Percentiles rank a stretch among this genome's conserved stretches.
Evolutionary conservation across 2,797 vertebrate genomes (phyloP).

Genomic region (Knipowitschia caucasica): DNA sequence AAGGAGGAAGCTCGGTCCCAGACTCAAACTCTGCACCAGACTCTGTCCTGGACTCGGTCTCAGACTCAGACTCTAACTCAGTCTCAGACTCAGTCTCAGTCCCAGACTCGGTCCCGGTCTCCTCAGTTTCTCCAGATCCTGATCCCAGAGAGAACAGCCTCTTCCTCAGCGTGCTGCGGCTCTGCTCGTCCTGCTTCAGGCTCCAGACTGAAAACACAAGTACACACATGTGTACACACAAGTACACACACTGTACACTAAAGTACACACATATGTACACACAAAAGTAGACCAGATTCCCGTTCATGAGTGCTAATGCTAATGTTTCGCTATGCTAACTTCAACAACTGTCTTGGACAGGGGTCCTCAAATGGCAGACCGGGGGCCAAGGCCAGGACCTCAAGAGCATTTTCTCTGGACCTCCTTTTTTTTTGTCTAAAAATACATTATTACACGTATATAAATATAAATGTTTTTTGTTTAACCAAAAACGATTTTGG

Average conservation of each 20-base stretch:
- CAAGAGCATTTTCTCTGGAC: too few species aligned
- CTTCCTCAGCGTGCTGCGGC: conserved; percentile 71
- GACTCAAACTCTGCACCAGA: conserved; percentile 51
- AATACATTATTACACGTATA: too few species aligned
- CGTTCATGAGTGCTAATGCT: too few species aligned
- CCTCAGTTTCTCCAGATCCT: conserved; percentile 71
- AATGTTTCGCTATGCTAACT: too few species aligned
- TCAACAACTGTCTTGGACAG: too few species aligned
- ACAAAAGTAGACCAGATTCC: too few species aligned
- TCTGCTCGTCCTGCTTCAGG: conserved; percentile 72
- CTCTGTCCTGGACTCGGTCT: conserved; percentile 73
- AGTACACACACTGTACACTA: not conserved
- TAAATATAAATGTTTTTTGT: too few species aligned
- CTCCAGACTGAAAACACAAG: conserved; percentile 55
- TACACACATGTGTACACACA: not conserved
- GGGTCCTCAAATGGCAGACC: too few species aligned
- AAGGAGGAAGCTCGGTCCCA: conserved; percentile 58
- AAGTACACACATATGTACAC: not conserved
- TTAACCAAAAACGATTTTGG: too few species aligned
- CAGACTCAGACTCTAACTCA: conserved; percentile 63
- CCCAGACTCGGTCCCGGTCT: conserved; percentile 50
- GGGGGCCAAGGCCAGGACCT: too few species aligned
- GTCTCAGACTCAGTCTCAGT: too few species aligned
- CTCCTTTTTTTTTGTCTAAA: too few species aligned
- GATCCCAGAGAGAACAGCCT: conserved; percentile 63